Evolutionary conservation across 2,113 vertebrate species (phyloP).

Genomic region (Apteryx owenii): DNA sequence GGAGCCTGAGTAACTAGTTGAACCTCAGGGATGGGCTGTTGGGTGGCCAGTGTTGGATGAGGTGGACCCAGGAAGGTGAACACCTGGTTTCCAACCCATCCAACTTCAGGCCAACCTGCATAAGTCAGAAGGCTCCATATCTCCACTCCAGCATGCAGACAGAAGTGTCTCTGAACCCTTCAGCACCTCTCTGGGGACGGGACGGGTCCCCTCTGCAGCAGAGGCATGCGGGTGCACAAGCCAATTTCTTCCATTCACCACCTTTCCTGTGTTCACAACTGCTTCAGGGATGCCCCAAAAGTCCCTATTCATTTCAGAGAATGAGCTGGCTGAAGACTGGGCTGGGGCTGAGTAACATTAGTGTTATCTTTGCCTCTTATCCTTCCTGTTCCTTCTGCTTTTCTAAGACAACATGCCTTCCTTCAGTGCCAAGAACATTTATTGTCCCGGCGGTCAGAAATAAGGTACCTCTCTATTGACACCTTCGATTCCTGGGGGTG

Average conservation of each 20-base stretch:
- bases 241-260: background rate
- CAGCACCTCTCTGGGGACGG: background rate
- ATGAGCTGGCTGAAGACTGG: background rate
- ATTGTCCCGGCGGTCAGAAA: background rate
- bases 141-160: background rate
- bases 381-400: background rate
- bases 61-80: rapidly evolving
- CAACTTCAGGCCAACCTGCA: background rate
- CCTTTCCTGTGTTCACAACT: background rate
- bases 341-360: background rate
- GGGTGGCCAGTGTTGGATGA: background rate
- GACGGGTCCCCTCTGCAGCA: background rate
- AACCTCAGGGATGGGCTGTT: background rate
- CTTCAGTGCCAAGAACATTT: background rate
- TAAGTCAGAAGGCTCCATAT: background rate
- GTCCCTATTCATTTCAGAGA: background rate
- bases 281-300: background rate
- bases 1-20: too few relatives aligned
- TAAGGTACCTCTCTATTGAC: background rate
- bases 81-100: background rate
- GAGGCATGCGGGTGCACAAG: background rate
- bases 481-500: background rate
- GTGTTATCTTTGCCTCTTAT: background rate
- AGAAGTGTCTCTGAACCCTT: background rate
- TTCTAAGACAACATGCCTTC: background rate